phyloP scores from a whole-genome alignment of 2,888 invertebrate genomes.

The Cybosia mesomella region DNA sequence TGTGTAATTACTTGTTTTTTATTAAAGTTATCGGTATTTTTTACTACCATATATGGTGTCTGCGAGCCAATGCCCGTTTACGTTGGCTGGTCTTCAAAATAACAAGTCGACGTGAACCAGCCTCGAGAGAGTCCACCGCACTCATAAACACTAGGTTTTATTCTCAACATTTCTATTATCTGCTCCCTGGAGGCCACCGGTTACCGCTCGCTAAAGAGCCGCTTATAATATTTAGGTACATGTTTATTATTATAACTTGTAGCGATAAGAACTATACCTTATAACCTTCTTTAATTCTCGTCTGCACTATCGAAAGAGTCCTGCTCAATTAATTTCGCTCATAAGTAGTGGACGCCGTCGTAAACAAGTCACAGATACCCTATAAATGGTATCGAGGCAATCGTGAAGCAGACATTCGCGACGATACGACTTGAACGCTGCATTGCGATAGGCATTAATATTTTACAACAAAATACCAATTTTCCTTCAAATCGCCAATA shows the following conservation, averaged over 20 bases:
- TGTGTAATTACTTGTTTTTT: slow-evolving; percentile 82
- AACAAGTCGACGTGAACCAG: slow-evolving; percentile 60
- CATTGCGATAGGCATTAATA: slow-evolving; percentile 56
- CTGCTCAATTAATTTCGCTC: slow-evolving; percentile 57
- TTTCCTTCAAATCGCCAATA: slow-evolving; percentile 79
- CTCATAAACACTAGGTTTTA: slow-evolving; percentile 60
- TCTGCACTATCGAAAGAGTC: slow-evolving; percentile 37
- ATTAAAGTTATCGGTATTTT: slow-evolving; percentile 68
- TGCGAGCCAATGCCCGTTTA: slow-evolving; percentile 75
- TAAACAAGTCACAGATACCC: slow-evolving; percentile 53
- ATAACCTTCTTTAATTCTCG: slow-evolving; percentile 48
- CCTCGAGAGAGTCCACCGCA: slow-evolving; percentile 32
- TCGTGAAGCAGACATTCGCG: slow-evolving; percentile 52
- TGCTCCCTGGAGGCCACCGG: slow-evolving; percentile 33
- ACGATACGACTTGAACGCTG: slow-evolving; percentile 49
- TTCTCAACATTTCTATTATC: slow-evolving; percentile 64
- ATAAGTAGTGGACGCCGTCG: slow-evolving; percentile 52
- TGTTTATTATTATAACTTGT: slow-evolving; percentile 46
- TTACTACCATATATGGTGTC: slow-evolving; percentile 72
- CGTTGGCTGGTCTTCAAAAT: slow-evolving; percentile 73
- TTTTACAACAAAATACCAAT: slow-evolving; percentile 75
- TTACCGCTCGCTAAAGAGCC: slow-evolving; percentile 49
- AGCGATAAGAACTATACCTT: slow-evolving; percentile 47
- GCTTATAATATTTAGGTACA: slow-evolving; percentile 30
- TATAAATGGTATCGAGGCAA: slow-evolving; percentile 56